A percentile compares a stretch with the other conserved stretches of the same genome.
These are phyloP conservation scores for Hemibagrus guttatus DNA, from an alignment of 2,797 vertebrate species.

Conservation along the genomic window DNA sequence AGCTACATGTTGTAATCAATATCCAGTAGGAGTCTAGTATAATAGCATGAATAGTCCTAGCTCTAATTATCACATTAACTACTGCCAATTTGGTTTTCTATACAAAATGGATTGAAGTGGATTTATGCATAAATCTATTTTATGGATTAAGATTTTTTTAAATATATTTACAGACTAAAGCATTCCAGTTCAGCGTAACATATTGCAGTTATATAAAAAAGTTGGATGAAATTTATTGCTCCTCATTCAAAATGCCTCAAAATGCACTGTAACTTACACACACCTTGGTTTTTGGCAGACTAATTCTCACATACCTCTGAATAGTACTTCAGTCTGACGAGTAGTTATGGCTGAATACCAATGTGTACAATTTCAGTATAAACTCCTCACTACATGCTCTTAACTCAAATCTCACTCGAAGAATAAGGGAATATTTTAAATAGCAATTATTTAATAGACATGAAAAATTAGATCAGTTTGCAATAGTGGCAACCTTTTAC, in stretches of 20 bases:
- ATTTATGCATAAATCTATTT: background rate
- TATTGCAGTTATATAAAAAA: background rate
- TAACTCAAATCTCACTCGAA: background rate
- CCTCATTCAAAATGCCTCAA: background rate
- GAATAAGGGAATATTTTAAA: background rate
- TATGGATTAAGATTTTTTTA: background rate
- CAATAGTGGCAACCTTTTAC: background rate
- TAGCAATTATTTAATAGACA: background rate
- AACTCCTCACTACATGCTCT: background rate
- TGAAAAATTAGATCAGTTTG: background rate
- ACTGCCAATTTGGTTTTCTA: background rate
- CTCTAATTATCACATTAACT: background rate
- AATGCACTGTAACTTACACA: background rate
- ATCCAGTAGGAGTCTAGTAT: background rate
- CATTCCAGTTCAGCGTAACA: background rate
- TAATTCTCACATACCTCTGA: background rate
- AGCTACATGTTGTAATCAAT: background rate
- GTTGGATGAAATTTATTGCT: background rate
- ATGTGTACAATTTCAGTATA: background rate
- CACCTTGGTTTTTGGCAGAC: background rate
- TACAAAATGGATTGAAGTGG: background rate
- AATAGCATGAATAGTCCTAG: background rate
- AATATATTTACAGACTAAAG: background rate
- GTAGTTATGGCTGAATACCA: background rate
- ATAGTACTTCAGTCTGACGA: background rate